Evolutionary conservation across 2,888 invertebrate genomes (phyloP).

Genomic region (Nomada ruficornis): DNA sequence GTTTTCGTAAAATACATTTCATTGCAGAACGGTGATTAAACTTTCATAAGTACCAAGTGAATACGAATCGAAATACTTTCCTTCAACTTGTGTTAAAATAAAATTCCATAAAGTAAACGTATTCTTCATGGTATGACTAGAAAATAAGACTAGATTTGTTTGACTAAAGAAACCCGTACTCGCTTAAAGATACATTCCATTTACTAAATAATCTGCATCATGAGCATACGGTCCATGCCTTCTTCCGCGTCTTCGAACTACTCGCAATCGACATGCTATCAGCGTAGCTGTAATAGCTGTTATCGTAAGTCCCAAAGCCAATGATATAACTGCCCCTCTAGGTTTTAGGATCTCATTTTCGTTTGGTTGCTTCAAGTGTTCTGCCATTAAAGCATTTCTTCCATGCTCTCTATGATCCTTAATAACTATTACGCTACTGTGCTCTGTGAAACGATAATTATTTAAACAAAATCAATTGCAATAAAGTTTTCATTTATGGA

Average conservation of each 20-base stretch:
- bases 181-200: constrained; percentile 97
- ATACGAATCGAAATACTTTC: neutral
- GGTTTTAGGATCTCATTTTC: constrained; percentile 85
- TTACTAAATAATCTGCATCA: constrained; percentile 98
- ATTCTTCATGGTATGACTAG: constrained; percentile 30
- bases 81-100: constrained; percentile 18
- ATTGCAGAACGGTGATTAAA: neutral
- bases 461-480: neutral
- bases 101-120: constrained; percentile 9
- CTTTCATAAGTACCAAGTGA: constrained; percentile 10
- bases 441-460: constrained; percentile 44
- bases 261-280: constrained; percentile 93
- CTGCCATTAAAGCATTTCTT: constrained; percentile 66
- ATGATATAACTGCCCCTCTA: constrained; percentile 91
- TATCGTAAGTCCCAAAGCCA: constrained; percentile 92
- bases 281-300: constrained; percentile 92
- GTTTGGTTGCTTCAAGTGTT: constrained; percentile 76
- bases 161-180: constrained; percentile 32
- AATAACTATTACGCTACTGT: constrained; percentile 60
- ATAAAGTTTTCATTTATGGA: neutral
- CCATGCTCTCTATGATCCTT: constrained; percentile 65
- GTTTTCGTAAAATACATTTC: constrained; percentile 32
- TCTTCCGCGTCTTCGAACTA: constrained; percentile 90
- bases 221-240: constrained; percentile 93
- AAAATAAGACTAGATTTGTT: constrained; percentile 54